These are phyloP conservation scores for Coreius guichenoti DNA, from an alignment of 2,797 vertebrate genomes.

Conservation along the genomic window DNA sequence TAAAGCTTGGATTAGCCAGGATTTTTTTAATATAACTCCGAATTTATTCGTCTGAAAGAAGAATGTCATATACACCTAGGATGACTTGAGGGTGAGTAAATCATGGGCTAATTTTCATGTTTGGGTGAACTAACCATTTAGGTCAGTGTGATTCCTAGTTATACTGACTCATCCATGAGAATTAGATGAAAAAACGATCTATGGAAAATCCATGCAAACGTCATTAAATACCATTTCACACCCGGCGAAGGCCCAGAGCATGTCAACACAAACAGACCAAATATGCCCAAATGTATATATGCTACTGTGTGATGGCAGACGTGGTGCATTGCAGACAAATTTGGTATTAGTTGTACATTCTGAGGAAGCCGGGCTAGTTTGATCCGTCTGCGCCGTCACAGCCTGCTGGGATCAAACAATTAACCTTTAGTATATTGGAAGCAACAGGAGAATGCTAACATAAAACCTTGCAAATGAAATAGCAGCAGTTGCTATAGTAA, in stretches of 20 bases:
- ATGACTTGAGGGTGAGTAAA: too few relatives aligned
- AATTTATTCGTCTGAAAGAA: too few relatives aligned
- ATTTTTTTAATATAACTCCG: too few relatives aligned
- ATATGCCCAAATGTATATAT: neutral
- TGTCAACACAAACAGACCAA: neutral
- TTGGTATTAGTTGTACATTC: conserved; percentile 16
- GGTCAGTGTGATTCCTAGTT: neutral
- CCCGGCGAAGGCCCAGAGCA: neutral
- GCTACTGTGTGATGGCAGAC: neutral
- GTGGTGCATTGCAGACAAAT: conserved; percentile 25
- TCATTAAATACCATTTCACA: neutral
- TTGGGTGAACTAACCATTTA: too few relatives aligned
- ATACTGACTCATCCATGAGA: neutral
- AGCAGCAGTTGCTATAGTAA: conserved; percentile 62
- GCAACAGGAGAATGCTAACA: conserved; percentile 62
- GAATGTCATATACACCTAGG: too few relatives aligned
- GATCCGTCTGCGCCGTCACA: conserved; percentile 35
- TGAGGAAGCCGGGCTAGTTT: conserved; percentile 16
- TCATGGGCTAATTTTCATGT: too few relatives aligned
- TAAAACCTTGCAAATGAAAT: conserved; percentile 48
- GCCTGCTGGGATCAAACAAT: conserved; percentile 60
- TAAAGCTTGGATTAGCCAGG: too few relatives aligned
- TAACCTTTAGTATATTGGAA: conserved; percentile 61
- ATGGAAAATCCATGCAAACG: neutral
- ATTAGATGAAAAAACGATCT: neutral